Conservation (phyloP, 2,113 vertebrate genomes). For the Burhinus bistriatus region DNA sequence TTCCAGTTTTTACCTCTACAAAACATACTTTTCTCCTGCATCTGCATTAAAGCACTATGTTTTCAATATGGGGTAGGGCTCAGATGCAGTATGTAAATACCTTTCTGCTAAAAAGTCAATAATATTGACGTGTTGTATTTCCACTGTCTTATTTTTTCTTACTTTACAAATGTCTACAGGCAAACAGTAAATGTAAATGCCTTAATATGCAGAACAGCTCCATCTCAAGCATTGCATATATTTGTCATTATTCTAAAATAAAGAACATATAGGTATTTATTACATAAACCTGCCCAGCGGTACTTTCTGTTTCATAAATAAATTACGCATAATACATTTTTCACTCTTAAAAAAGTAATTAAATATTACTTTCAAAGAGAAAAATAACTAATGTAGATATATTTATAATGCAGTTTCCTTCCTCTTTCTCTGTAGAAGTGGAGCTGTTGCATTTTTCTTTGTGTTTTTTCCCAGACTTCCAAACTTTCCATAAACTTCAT, state of each 20-base stretch:
- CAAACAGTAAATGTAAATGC: background rate
- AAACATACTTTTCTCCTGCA: background rate
- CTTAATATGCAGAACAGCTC: background rate
- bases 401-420: background rate
- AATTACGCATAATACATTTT: background rate
- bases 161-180: background rate
- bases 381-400: background rate
- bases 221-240: background rate
- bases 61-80: background rate
- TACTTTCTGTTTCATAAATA: background rate
- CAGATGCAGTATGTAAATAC: background rate
- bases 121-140: background rate
- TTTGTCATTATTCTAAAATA: slow-evolving; percentile 7
- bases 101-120: background rate
- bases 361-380: background rate
- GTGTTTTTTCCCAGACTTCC: background rate
- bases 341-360: background rate
- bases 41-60: background rate
- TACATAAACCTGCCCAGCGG: background rate
- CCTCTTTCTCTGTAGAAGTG: background rate
- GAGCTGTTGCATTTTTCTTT: background rate
- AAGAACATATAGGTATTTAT: background rate
- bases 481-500: background rate
- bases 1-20: background rate
- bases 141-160: background rate